Base-by-base conservation (phyloP, 2,888 invertebrate species). In the Odontocerum albicorne region DNA sequence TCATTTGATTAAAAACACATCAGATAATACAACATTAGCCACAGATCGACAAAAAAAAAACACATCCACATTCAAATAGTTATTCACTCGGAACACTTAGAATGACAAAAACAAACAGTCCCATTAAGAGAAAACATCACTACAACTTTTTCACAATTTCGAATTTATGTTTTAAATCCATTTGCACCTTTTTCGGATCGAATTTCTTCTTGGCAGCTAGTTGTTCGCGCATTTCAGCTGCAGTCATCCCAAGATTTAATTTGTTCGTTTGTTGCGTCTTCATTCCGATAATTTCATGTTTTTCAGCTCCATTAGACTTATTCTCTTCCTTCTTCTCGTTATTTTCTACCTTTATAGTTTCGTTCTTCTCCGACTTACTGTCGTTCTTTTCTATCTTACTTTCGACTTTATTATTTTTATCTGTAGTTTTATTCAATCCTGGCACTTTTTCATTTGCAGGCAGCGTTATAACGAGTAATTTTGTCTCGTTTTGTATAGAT, bases 101-200 rank as follows among this genome's bases (percentile, higher is more conserved):
- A n/a, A n/a, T n/a, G n/a, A n/a, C n/a, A n/a, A n/a, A n/a, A n/a
- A n/a, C n/a, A n/a, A n/a, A n/a, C n/a, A n/a, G n/a, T n/a, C n/a
- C n/a, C n/a, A n/a, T n/a, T n/a, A n/a, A n/a, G n/a, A n/a, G n/a
- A n/a, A n/a, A n/a, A n/a, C n/a, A n/a, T n/a, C 13, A 49, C 79
- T 85, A 94, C 72, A 94, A 85, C 79, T 94, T 92, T 74, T 94
- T 92, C 64, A 95, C 90, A 70, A 95, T 94, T 72, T 94, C 92
- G 70, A 92, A 93, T 77, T 94, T 94, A 78, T 92, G 90, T 73
- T 90, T 89, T 69, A 94, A 86, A 77, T 93, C 93, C 77, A 95
- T 87, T 43, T 86, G 85, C 68, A 92, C 90, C 72, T 90, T 92
- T 74, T 93, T 93, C 35, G 94, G 92, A 73, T 94, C 93, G 69